Conservation (phyloP, 2,113 vertebrate species). For the Protobothrops flavoviridis region DNA sequence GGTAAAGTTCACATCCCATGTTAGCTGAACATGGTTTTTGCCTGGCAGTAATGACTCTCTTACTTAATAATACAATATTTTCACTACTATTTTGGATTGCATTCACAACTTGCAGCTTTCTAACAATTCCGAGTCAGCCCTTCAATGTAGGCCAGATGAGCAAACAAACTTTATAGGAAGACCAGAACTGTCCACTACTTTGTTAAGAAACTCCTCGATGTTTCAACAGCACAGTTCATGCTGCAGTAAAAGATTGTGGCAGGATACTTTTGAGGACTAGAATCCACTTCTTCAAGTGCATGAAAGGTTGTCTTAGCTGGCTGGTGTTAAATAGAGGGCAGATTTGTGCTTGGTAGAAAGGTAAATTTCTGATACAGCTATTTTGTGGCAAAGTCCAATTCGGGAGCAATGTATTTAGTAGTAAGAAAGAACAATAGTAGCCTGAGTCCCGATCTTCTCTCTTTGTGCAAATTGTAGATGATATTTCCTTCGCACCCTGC, state of each 20-base stretch:
- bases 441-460: neutral
- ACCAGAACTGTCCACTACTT: neutral
- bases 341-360: neutral
- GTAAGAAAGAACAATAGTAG: slow-evolving; percentile 62
- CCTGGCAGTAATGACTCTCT: neutral
- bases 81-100: neutral
- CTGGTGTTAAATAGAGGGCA: neutral
- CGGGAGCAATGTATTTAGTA: slow-evolving; percentile 74
- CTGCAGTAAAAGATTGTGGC: neutral
- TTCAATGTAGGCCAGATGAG: neutral
- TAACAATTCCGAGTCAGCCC: neutral
- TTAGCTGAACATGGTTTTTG: neutral
- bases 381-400: slow-evolving; percentile 79
- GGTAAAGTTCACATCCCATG: slow-evolving; percentile 65
- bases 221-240: neutral
- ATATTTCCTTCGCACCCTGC: neutral
- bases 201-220: neutral
- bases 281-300: neutral
- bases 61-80: neutral
- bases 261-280: neutral
- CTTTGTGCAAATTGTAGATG: neutral
- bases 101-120: neutral
- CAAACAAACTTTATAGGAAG: neutral
- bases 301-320: neutral
- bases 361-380: slow-evolving; percentile 71